Conservation (phyloP, 2,113 vertebrate genomes). For the Callipepla californica region DNA sequence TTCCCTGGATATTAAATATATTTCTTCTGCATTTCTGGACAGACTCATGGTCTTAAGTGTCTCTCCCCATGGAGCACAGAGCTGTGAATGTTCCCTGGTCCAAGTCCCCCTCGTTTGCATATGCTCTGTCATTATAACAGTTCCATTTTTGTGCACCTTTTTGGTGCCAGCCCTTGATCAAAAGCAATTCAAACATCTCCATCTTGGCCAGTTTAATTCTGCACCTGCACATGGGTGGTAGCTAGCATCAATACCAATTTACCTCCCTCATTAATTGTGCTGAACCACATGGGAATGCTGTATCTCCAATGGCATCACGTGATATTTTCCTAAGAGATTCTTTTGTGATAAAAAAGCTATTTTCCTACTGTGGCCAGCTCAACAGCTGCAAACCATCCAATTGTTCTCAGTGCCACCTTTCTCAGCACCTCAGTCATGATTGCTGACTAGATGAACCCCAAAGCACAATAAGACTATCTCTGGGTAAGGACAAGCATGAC, state of each 20-base stretch:
- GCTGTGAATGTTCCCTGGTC: background rate
- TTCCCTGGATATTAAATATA: background rate
- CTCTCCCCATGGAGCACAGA: background rate
- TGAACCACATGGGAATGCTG: background rate
- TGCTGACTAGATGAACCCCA: background rate
- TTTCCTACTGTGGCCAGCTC: background rate
- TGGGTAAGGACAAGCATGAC: background rate
- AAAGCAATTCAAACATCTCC: background rate
- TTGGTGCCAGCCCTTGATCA: background rate
- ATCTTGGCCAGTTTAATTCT: background rate
- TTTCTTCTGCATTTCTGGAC: slow-evolving; percentile 18
- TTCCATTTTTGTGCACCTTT: background rate
- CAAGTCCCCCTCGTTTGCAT: background rate
- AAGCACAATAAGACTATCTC: background rate
- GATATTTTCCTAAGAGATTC: background rate
- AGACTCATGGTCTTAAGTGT: background rate
- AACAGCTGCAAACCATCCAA: background rate
- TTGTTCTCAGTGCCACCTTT: background rate
- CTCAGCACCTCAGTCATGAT: background rate
- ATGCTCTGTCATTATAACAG: background rate
- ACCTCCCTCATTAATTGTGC: background rate
- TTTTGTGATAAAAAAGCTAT: background rate
- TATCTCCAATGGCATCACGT: background rate
- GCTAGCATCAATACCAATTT: background rate
- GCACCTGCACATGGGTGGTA: slow-evolving; percentile 25